Evolutionary conservation across 1,140 invertebrate species (phyloP), one percentile per base, ranked within the genome.

Genomic region (Rhagoletis zephyria): DNA sequence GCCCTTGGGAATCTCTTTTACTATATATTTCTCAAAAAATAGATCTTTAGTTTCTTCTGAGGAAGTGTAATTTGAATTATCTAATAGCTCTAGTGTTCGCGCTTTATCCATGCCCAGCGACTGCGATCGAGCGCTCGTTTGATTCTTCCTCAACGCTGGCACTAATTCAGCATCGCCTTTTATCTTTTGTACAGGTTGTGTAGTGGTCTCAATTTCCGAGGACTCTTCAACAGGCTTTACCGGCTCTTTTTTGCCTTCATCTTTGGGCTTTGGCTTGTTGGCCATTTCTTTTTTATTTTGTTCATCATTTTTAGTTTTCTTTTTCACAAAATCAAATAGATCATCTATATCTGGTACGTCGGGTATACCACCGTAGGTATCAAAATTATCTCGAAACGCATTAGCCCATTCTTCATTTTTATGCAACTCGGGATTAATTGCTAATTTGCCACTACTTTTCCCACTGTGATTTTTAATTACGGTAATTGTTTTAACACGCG

Each of bases 341-440:
- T 92, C 91, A 81, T 92, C 91, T 56, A 92, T 92, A 70, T 93
- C 92, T 3, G 92, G 92, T 12, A 93, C 91, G 87, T 93, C 92
- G 14, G 92, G 92, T 81, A 93, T 87, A 10, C 86, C 70, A 40
- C 92, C 92, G 56, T 91, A 93, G 4, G 88, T 88, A 59, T 93
- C 90, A 85, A 93, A 93, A 86, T 93, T 93, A 88, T 93, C 92
- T 19, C 91, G 89, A 88, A 93, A 93, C 10, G 89, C 89, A 45
- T 87, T 90, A 4, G 90, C 90, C 92, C 92, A 93, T 42, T 93
- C 90, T 77, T 91, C 90, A 89, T 90, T 88, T 65, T 91, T 90
- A 87, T 91, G 90, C 85, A 93, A 86, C 59, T 89, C 88, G 45
- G 91, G 91, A 90, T 92, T 89, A 81, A 92, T 90, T 42, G 77